phyloP scores from a whole-genome alignment of 2,113 vertebrate genomes.

The Pipra filicauda region DNA sequence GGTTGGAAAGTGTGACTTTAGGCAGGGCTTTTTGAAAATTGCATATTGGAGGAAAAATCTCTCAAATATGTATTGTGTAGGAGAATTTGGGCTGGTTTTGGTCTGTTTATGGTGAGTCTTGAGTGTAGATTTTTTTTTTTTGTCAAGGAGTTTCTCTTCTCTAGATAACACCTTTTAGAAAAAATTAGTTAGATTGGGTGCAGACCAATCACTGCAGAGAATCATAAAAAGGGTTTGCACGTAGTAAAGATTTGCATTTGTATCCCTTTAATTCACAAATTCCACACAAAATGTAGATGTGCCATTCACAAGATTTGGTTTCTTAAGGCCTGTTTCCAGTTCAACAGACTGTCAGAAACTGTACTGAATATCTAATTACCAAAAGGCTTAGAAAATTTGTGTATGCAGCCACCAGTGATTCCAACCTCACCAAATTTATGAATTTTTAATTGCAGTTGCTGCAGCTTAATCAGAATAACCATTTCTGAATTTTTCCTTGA shows the following conservation, averaged over 20 bases:
- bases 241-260: neutral
- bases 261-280: neutral
- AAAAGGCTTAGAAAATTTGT: neutral
- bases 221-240: neutral
- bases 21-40: neutral
- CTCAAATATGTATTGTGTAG: rapidly evolving
- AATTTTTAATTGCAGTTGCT: neutral
- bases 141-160: neutral
- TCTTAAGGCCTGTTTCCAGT: neutral
- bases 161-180: neutral
- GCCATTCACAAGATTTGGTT: neutral
- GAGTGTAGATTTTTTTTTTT: neutral
- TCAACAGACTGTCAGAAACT: neutral
- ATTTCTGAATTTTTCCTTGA: neutral
- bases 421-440: neutral
- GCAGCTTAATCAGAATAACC: neutral
- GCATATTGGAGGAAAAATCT: rapidly evolving
- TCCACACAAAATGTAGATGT: neutral
- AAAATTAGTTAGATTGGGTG: neutral
- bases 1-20: neutral
- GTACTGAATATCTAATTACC: neutral
- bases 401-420: rapidly evolving
- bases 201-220: neutral
- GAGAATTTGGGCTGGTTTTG: neutral
- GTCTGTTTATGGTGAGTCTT: neutral